Evolutionary conservation across 2,113 vertebrate species (phyloP).

Genomic region (Eolophus roseicapilla): DNA sequence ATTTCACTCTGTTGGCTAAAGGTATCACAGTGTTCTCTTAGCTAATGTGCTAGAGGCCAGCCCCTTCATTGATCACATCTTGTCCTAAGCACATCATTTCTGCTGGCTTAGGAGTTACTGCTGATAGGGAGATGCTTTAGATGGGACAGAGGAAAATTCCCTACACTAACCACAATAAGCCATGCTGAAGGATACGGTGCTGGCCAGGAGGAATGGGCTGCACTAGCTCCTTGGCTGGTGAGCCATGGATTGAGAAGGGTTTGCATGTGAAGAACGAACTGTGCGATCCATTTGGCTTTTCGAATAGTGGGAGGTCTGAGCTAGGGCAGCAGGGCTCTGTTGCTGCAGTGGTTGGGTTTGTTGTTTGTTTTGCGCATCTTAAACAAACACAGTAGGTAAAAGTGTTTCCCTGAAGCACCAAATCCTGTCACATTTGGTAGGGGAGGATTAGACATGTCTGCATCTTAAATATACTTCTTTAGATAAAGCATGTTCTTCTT

Average conservation of each 20-base stretch:
- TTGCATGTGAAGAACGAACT: rapidly evolving
- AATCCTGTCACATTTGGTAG: background rate
- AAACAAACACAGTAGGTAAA: background rate
- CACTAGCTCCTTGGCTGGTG: rapidly evolving
- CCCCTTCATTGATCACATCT: rapidly evolving
- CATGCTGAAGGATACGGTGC: background rate
- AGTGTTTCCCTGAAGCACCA: background rate
- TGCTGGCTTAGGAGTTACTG: background rate
- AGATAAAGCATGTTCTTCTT: background rate
- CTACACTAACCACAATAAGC: rapidly evolving
- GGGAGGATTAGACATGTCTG: background rate
- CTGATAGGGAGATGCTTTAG: background rate
- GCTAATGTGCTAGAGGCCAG: background rate
- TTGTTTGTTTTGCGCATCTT: background rate
- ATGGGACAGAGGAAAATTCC: background rate
- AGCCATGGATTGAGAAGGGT: background rate
- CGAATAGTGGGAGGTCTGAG: rapidly evolving
- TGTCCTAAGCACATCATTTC: background rate
- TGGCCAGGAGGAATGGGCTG: background rate
- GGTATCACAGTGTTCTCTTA: conserved; percentile 58
- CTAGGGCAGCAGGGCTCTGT: background rate
- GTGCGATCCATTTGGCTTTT: background rate
- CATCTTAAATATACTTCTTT: background rate
- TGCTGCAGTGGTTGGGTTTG: background rate
- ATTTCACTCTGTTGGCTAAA: background rate